Base-by-base conservation (phyloP, 2,888 invertebrate species). In the Leuctra nigra region DNA sequence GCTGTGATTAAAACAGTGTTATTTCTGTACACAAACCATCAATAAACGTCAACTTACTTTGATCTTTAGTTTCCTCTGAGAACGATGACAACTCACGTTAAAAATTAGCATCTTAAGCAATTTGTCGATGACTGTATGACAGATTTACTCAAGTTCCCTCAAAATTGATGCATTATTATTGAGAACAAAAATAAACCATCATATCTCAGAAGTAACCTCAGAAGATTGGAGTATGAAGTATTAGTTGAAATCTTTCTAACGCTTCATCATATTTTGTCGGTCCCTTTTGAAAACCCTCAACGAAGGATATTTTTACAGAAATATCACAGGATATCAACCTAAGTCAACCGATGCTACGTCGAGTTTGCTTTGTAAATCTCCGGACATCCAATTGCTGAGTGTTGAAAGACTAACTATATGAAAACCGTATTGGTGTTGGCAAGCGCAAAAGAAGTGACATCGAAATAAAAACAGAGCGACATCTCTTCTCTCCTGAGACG, bases 161-260 rank as follows among this genome's bases (percentile, higher is more conserved):
- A n/a, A n/a, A n/a, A n/a, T n/a, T n/a, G n/a, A n/a, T n/a, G n/a
- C n/a, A n/a, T n/a, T n/a, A n/a, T n/a, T n/a, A n/a, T n/a, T n/a
- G n/a, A n/a, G 41, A 41, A 41, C 18, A 11, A 41, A 50, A 50
- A 50, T 50, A 50, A 50, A 9, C 16, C 50, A 22, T 50, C 35
- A 50, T 50, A 20, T 20, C 20, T 50, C 50, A 50, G 2, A 18
- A 18, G n/a, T n/a, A n/a, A n/a, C 6, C 29, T 29, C 29, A 29
- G 11, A 29, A 29, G 7, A n/a, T n/a, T 16, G 36, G 4, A 36
- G 6, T n/a, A 41, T 41, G 29, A 29, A 29, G 2, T 16, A 41
- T 41, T 18, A 18, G 4, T 41, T 11, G 11, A 6, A 16, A 41
- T 11, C 7, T 16, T 4, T 3, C 18, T 2, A 7, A 41, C n/a